Evolutionary conservation across 2,888 invertebrate genomes (phyloP).

Genomic region (Tanypteryx hageni): DNA sequence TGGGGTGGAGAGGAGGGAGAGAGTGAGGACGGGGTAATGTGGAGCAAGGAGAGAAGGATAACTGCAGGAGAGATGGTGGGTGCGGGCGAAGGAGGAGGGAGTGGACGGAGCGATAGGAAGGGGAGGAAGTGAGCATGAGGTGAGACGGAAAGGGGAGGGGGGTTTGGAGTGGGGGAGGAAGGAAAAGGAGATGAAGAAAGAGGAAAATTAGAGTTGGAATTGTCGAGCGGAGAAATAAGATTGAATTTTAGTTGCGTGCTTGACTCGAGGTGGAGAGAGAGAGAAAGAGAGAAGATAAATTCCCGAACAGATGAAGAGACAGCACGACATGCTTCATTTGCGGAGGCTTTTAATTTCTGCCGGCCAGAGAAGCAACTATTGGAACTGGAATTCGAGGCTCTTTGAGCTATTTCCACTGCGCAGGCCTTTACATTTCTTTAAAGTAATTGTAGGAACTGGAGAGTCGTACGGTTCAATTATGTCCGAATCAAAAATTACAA

Average conservation of each 20-base stretch:
- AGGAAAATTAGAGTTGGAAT: conserved; percentile 2
- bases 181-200: neutral
- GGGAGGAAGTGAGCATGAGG: neutral
- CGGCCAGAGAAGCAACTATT: neutral
- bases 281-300: neutral
- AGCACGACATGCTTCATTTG: neutral
- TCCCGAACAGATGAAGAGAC: neutral
- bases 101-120: neutral
- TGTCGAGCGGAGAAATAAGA: conserved; percentile 2
- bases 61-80: too few species aligned
- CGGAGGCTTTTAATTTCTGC: neutral
- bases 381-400: too few species aligned
- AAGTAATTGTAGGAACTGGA: too few species aligned
- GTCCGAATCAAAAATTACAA: too few species aligned
- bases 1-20: conserved; percentile 6
- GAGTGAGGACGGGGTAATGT: neutral
- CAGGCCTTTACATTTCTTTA: too few species aligned
- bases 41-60: too few species aligned
- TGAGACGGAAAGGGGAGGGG: neutral
- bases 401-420: too few species aligned
- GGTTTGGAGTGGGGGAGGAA: neutral
- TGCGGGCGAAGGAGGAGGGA: neutral
- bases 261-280: neutral
- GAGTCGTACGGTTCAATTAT: too few species aligned
- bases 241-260: conserved; percentile 28